These are phyloP conservation scores for Hyperoplus immaculatus DNA, from an alignment of 2,797 vertebrate genomes.

Conservation along the genomic window DNA sequence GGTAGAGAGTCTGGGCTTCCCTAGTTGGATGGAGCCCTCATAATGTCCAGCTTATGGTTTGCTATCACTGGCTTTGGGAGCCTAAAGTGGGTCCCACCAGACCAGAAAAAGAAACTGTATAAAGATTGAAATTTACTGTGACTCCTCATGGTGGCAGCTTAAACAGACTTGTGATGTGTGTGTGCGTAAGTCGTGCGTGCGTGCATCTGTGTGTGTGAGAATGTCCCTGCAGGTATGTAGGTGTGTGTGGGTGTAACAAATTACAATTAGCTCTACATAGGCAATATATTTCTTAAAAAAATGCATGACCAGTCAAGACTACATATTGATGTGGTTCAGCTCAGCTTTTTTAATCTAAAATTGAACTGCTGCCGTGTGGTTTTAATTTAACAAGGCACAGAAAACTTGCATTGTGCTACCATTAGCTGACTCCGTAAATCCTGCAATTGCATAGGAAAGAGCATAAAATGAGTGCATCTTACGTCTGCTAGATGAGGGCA, in stretches of 20 bases:
- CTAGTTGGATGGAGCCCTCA: not conserved
- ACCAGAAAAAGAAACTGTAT: slow-evolving; percentile 1
- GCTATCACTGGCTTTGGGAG: not conserved
- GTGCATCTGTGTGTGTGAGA: not conserved
- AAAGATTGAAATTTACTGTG: slow-evolving; percentile 13
- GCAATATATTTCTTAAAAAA: slow-evolving; percentile 35
- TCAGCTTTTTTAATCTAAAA: slow-evolving; percentile 35
- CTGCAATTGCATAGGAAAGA: slow-evolving; percentile 43
- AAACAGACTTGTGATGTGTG: not conserved
- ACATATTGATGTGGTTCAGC: slow-evolving; percentile 51
- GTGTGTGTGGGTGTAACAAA: not conserved
- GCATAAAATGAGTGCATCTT: slow-evolving; percentile 25
- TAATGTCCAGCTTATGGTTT: not conserved
- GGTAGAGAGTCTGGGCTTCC: not conserved
- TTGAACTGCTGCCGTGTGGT: slow-evolving; percentile 45
- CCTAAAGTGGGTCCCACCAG: slow-evolving; percentile 9
- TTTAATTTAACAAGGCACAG: slow-evolving; percentile 60
- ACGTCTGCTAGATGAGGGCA: slow-evolving; percentile 29
- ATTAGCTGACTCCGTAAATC: slow-evolving; percentile 49
- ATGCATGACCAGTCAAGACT: slow-evolving; percentile 46
- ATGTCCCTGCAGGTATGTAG: slow-evolving; percentile 8
- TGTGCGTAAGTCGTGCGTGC: not conserved
- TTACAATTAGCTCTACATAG: slow-evolving; percentile 24
- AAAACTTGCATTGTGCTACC: slow-evolving; percentile 37
- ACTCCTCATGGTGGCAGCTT: not conserved